Percentiles rank a stretch among this genome's conserved stretches.
phyloP scores from a whole-genome alignment of 2,797 vertebrate species.

The Galagoides demidoff region DNA sequence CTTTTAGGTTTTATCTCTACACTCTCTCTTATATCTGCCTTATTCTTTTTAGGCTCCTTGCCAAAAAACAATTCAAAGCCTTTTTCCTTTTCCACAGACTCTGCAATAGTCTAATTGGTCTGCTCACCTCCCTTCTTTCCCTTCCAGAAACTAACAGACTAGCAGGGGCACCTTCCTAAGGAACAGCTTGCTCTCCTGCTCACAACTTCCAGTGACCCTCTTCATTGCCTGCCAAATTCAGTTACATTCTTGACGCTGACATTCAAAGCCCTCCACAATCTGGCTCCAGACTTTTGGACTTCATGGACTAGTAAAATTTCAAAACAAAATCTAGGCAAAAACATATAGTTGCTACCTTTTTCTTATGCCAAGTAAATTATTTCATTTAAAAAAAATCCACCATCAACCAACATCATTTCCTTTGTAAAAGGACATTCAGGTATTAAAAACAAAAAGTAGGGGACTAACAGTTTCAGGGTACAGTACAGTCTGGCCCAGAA shows the following conservation, averaged over 20 bases:
- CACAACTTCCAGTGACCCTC: constrained; percentile 20
- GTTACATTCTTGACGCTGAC: neutral
- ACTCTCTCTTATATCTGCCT: neutral
- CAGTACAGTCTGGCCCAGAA: constrained; percentile 1
- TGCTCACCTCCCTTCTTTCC: constrained; percentile 27
- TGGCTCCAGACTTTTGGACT: constrained; percentile 43
- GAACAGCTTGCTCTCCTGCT: constrained; percentile 47
- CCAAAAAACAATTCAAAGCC: constrained; percentile 30
- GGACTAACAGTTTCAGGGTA: neutral
- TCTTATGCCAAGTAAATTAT: constrained; percentile 28
- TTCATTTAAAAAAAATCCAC: neutral
- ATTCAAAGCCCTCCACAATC: constrained; percentile 39
- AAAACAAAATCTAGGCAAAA: constrained; percentile 61
- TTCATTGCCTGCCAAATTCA: constrained; percentile 9
- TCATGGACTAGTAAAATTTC: constrained; percentile 48
- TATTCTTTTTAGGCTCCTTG: constrained; percentile 39
- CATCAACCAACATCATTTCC: constrained; percentile 29
- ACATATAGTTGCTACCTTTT: neutral
- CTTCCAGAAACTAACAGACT: neutral
- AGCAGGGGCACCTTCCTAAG: constrained; percentile 1
- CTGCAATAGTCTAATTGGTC: constrained; percentile 4
- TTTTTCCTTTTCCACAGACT: constrained; percentile 47
- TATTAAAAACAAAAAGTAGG: neutral
- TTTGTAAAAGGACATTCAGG: constrained; percentile 3
- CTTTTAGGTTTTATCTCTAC: constrained; percentile 42